Evolutionary conservation across 2,797 vertebrate species (phyloP), one percentile per base, ranked within the genome.

Genomic region (Etheostoma nigrum): DNA sequence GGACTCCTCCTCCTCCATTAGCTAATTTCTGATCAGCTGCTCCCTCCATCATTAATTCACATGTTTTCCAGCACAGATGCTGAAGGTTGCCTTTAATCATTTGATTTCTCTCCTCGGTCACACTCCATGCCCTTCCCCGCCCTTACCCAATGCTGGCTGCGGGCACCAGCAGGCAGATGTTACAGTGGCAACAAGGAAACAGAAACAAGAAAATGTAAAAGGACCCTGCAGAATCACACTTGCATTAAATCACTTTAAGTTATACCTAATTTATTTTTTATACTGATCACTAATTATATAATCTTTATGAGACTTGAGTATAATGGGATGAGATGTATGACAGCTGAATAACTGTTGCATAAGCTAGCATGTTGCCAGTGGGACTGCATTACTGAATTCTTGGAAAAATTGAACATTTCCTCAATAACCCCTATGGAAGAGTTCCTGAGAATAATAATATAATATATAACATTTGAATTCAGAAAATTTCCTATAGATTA

Each of bases 1-100:
- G 85, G 86, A 84, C 85, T 72, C 77, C 85, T 83, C 91, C 90
- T 86, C 82, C 78, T 90, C 90, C 93, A 95, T 95, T 95, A 94
- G 94, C 91, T 93, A 90, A 94, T 91, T 94, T 88, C 87, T 91
- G 88, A 93, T 94, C 93, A 93, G 90, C 92, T 93, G 92, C 92
- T 88, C 82, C 90, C 90, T 74, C 83, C 82, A 92, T 95, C 88
- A 94, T 93, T 94, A 88, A 94, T 94, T 94, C 93, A 95, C 93
- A 79, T 30, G 25, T 89, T 81, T 82, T 80, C 80, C 84, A 76
- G 88, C 79, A 84, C 90, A 92, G 90, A 93, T 92, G 90, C 83
- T 86, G 75, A 86, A 86, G 83, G 81, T 90, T 84, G 86, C 82
- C 83, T 90, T 92, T 92, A 91, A 93, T 91, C 91, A 90, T 92